Percentiles rank a stretch among this genome's conserved stretches.
Conservation (phyloP, 2,888 invertebrate genomes). For the Ethmia dodecea region DNA sequence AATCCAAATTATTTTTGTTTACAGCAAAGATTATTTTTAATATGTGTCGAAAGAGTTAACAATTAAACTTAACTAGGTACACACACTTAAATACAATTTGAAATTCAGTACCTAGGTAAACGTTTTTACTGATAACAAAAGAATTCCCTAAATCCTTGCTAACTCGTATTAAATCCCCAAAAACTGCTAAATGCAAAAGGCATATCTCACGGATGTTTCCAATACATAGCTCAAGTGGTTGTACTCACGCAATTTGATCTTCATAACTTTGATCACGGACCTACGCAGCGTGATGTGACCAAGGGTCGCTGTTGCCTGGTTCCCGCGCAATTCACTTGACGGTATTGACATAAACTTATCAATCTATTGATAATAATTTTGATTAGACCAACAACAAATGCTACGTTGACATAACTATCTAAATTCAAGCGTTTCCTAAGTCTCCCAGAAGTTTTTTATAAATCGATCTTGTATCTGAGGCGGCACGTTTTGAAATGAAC, state of each 20-base stretch:
- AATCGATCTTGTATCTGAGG: constrained; percentile 30
- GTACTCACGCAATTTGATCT: constrained; percentile 72
- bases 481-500: constrained; percentile 37
- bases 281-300: constrained; percentile 63
- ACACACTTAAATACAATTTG: no score
- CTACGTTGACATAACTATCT: constrained; percentile 12
- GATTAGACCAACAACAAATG: constrained; percentile 17
- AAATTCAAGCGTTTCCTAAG: constrained; percentile 11
- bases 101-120: no score
- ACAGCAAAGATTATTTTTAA: no score
- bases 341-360: constrained; percentile 41
- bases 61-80: no score
- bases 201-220: no score
- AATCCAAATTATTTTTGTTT: no score
- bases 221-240: no score
- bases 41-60: no score
- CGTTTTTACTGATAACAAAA: no score
- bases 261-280: constrained; percentile 74
- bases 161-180: no score
- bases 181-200: no score
- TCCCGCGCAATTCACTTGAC: constrained; percentile 46
- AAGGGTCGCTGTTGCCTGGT: constrained; percentile 36
- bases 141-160: no score
- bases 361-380: constrained; percentile 4
- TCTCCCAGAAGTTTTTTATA: constrained; percentile 17